Conservation (phyloP, 2,888 invertebrate genomes). For the Anthrax anthrax region DNA sequence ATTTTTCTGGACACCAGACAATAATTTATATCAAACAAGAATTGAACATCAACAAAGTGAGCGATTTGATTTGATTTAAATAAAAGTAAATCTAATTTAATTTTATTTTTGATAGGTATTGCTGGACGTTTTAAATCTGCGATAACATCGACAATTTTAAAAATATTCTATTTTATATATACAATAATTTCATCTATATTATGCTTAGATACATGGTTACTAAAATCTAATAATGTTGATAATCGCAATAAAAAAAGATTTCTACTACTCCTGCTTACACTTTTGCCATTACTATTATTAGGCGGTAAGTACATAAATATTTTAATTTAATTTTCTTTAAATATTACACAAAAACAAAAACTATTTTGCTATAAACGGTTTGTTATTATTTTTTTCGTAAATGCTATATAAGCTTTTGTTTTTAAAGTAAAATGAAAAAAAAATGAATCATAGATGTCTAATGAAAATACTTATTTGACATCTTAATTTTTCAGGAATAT, state of each 20-base stretch:
- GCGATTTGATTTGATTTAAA: neutral
- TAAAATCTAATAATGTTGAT: conserved; percentile 20
- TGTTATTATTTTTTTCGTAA: no score
- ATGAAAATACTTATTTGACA: conserved; percentile 4
- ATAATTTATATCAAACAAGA: conserved; percentile 1
- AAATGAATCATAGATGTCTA: no score
- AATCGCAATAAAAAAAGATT: conserved; percentile 27
- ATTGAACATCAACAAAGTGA: conserved; percentile 3
- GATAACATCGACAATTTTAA: conserved; percentile 17
- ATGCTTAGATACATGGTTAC: conserved; percentile 26
- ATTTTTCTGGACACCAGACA: neutral
- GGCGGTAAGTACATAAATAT: conserved; percentile 38
- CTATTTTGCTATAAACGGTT: no score
- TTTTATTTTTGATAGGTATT: conserved; percentile 16
- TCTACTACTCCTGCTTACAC: conserved; percentile 30
- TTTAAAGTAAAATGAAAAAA: no score
- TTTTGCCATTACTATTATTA: conserved; percentile 40
- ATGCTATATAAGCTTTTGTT: no score
- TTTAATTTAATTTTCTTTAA: neutral
- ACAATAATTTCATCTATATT: conserved; percentile 28
- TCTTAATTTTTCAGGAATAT: conserved; percentile 23
- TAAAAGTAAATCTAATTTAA: no score
- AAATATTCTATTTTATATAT: conserved; percentile 16
- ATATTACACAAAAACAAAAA: no score
- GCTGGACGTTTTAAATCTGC: conserved; percentile 17